Percentiles rank a stretch among this genome's conserved stretches.
Conservation (phyloP, 2,888 invertebrate species). For the Heteromurus nitidus region DNA sequence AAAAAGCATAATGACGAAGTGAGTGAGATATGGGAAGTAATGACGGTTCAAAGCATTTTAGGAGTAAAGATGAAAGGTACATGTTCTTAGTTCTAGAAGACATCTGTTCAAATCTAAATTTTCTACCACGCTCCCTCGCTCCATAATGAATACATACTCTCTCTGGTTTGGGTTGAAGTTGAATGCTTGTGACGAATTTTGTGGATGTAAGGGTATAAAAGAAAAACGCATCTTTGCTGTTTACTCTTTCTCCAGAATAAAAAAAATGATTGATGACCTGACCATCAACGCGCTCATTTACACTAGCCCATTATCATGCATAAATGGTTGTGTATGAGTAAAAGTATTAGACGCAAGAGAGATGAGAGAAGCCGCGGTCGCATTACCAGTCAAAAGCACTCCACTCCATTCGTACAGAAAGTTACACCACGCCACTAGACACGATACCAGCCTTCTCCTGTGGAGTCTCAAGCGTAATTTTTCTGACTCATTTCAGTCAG, state of each 20-base stretch:
- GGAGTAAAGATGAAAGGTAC: no score
- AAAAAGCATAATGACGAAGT: no score
- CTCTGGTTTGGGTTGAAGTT: background rate
- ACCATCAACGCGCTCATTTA: slow-evolving; percentile 70
- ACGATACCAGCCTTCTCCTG: background rate
- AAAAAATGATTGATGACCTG: slow-evolving; percentile 70
- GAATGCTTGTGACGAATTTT: background rate
- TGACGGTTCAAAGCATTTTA: no score
- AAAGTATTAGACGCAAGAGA: slow-evolving; percentile 13
- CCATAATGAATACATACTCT: slow-evolving; percentile 11
- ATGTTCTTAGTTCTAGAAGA: background rate
- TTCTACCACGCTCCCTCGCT: background rate
- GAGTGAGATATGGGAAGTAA: no score
- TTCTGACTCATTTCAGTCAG: slow-evolving; percentile 2
- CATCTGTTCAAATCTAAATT: slow-evolving; percentile 6
- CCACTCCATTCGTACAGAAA: background rate
- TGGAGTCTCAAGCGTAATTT: slow-evolving; percentile 11
- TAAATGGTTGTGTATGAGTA: slow-evolving; percentile 49
- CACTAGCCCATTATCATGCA: slow-evolving; percentile 67
- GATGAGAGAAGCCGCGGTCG: slow-evolving; percentile 14
- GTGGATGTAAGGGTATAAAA: background rate
- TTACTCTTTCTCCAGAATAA: slow-evolving; percentile 19
- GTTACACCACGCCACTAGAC: background rate
- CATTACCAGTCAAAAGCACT: slow-evolving; percentile 5
- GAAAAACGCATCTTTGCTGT: background rate